Percentiles rank a stretch among this genome's conserved stretches.
phyloP scores from a whole-genome alignment of 2,113 vertebrate genomes.

The Cyanoliseus patagonus region DNA sequence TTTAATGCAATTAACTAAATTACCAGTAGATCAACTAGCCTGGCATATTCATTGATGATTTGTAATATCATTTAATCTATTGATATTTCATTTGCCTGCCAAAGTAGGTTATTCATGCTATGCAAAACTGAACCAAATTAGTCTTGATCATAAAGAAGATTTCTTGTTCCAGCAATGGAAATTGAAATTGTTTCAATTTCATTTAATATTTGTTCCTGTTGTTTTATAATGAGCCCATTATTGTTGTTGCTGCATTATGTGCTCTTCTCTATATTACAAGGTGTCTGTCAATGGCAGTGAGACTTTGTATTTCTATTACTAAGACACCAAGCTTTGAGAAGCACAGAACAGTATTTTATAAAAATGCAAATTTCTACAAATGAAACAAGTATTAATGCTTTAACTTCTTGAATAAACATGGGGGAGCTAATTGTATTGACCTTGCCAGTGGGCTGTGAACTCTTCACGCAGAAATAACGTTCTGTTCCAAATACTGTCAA shows the following conservation, averaged over 20 bases:
- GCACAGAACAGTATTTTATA: background rate
- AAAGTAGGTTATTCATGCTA: background rate
- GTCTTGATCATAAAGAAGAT: background rate
- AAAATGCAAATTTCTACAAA: background rate
- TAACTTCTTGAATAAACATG: conserved; percentile 7
- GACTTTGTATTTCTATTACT: background rate
- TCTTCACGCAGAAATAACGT: conserved; percentile 13
- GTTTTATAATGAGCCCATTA: background rate
- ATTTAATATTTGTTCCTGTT: background rate
- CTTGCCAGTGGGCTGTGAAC: conserved; percentile 43
- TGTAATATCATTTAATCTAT: background rate
- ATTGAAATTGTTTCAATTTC: background rate
- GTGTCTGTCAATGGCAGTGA: background rate
- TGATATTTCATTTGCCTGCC: conserved; percentile 21
- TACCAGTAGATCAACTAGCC: background rate
- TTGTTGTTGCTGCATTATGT: background rate
- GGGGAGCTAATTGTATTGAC: conserved; percentile 5
- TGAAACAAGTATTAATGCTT: background rate
- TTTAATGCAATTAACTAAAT: conserved; percentile 1
- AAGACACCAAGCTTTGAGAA: background rate
- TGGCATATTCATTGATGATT: background rate
- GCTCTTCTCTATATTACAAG: background rate
- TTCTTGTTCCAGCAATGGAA: background rate
- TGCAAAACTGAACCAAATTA: background rate
- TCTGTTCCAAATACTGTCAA: conserved; percentile 2